Base-by-base conservation (phyloP, 2,888 invertebrate genomes). In the Parnassius mnemosyne region DNA sequence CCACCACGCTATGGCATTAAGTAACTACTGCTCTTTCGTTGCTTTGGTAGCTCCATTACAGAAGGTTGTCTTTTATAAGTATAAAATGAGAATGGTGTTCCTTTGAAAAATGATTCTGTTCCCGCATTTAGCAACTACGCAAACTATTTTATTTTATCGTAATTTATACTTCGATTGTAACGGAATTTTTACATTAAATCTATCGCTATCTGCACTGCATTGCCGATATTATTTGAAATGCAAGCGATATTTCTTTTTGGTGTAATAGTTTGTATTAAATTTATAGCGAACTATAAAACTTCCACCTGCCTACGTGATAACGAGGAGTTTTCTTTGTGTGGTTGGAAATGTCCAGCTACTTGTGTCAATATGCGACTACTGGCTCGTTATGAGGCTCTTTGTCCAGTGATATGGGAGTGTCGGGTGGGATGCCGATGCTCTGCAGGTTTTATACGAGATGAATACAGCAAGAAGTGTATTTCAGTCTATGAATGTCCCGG, bases 261-360 rank as follows among this genome's bases (percentile, higher is more conserved):
- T 49, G 47, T 56, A 43, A 52, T 49, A 16, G 5, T 54, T 53
- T 42, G 47, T 9, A 53, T 56, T n/a, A 53, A 60, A 49, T 50
- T 41, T 49, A 65, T 59, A 13, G 13, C 64, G 2, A 54, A 65
- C 12, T 89, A 76, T 66, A 77, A 80, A 65, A 81, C 81, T 3
- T 87, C 89, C 0, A 74, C 73, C 12, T 90, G 90, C 69, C 56
- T 79, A 46, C 70, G 70, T 0, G 63, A 73, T 0, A 68, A 89
- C 49, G 88, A 90, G 61, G 84, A 87, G 69, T 91, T 81, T 64
- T 83, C 90, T 0, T 67, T 90, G 0, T 91, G 90, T 49, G 85
- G 80, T 0, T 86, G 85, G 87, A 80, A 73, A 60, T 91, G 91
- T 68, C 87, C 89, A 0, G 77, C 87, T 0, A 89, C 90, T 12